These are phyloP conservation scores for Vireo griseus DNA, from an alignment of 2,797 vertebrate species.

Conservation along the genomic window DNA sequence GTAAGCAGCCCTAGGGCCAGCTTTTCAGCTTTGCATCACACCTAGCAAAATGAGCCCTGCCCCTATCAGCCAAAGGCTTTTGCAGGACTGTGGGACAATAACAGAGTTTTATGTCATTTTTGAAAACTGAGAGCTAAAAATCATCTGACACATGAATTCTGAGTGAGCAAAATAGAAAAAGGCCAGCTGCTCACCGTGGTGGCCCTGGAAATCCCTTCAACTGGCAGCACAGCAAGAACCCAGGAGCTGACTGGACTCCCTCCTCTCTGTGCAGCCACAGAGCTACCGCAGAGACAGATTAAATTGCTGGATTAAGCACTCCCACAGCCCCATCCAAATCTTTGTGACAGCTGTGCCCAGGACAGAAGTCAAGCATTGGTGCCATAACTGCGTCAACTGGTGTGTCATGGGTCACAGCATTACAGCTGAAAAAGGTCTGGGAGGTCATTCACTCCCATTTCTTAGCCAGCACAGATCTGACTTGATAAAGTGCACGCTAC, in stretches of 20 bases:
- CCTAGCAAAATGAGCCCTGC: background rate
- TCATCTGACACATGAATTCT: background rate
- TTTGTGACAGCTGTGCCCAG: constrained; percentile 32
- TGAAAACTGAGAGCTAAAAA: background rate
- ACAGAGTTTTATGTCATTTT: background rate
- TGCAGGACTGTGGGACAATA: background rate
- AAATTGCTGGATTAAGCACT: constrained; percentile 55
- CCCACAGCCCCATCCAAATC: background rate
- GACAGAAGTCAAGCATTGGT: background rate
- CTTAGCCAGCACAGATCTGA: constrained; percentile 4
- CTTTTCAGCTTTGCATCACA: background rate
- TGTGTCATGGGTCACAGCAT: background rate
- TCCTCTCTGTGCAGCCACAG: background rate
- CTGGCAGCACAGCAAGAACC: constrained; percentile 13
- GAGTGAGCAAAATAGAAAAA: background rate
- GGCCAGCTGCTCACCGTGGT: background rate
- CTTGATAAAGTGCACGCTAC: background rate
- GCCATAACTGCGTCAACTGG: background rate
- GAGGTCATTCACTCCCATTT: background rate
- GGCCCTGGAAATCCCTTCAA: background rate
- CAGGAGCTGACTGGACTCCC: background rate
- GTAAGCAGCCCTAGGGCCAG: background rate
- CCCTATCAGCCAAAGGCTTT: background rate
- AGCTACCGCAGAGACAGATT: background rate
- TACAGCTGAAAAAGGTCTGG: background rate